These are phyloP conservation scores for Atethmia centrago DNA, from an alignment of 2,888 invertebrate genomes.

Conservation along the genomic window DNA sequence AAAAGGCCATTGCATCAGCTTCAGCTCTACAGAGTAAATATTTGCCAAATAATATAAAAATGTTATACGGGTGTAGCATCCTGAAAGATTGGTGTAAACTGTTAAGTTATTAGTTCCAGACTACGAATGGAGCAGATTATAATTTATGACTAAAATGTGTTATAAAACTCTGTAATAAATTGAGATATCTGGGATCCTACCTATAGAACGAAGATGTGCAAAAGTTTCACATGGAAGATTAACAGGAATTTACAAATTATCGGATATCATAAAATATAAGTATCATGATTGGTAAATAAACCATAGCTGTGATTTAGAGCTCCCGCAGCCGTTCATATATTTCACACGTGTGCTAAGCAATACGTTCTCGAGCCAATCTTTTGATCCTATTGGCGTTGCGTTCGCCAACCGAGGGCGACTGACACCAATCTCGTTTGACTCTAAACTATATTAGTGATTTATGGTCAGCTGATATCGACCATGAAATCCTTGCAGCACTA, in stretches of 20 bases:
- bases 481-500: constrained; percentile 50
- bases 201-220: constrained; percentile 27
- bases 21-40: constrained; percentile 40
- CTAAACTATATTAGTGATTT: constrained; percentile 68
- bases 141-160: constrained; percentile 43
- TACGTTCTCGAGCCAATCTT: constrained; percentile 73
- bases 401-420: constrained; percentile 60
- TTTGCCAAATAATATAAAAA: constrained; percentile 52
- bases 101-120: constrained; percentile 59
- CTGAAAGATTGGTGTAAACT: constrained; percentile 59
- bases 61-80: constrained; percentile 39
- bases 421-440: constrained; percentile 59
- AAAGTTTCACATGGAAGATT: constrained; percentile 50
- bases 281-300: constrained; percentile 74
- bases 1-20: not conserved
- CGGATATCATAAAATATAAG: constrained; percentile 72
- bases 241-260: constrained; percentile 67
- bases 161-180: constrained; percentile 9
- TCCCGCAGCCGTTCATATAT: constrained; percentile 64
- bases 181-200: constrained; percentile 20
- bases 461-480: constrained; percentile 63
- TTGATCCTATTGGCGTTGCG: constrained; percentile 73
- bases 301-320: constrained; percentile 75
- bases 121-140: constrained; percentile 38
- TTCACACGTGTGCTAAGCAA: constrained; percentile 71